Base-by-base conservation (phyloP, 2,797 vertebrate genomes). In the Mionectes olivaceus region DNA sequence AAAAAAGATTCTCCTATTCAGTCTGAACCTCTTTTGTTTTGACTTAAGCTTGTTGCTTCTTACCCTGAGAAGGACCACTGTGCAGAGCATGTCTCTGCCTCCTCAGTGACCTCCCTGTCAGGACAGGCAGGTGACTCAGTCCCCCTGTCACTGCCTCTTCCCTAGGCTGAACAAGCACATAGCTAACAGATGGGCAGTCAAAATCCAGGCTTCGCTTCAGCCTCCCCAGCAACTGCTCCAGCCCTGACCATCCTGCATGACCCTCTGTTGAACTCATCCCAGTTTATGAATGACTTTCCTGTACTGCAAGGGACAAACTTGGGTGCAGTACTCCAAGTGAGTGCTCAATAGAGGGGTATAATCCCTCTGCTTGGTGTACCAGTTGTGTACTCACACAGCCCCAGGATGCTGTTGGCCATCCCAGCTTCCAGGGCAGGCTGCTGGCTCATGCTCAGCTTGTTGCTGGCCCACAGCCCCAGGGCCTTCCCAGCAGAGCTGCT, bases 11-110 rank as follows among this genome's bases (percentile, higher is more conserved):
- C 17, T 78, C n/a, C 24, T 61, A 8, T 10, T 70, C 50, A 37
- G 11, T 28, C 15, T 84, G 49, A 78, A 23, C 5, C 5, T 41
- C 13, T 82, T 19, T 43, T 57, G 10, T 14, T 92, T 55, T 63
- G 22, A 9, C 3, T 52, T 33, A 4, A 4, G 19, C 22, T 21
- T 63, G 5, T 16, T 55, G 43, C 15, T 11, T 60, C 37, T 37
- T 8, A 15, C 14, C 15, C 25, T 70, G 32, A 24, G 12, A 49
- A 0, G 1, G 27, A 18, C 5, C 13, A 5, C 44, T 39, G 21
- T 57, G 22, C 80, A 44, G 15, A n/a, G 4, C 5, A 0, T 1
- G 7, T 33, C 11, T 50, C 35, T 43, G 14, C 25, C 35, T 83
- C 23, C 41, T 9, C 28, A 30, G 65, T 30, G 41, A 27, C 8